Evolutionary conservation across 2,113 vertebrate species (phyloP).

Genomic region (Ploceus nigricollis): DNA sequence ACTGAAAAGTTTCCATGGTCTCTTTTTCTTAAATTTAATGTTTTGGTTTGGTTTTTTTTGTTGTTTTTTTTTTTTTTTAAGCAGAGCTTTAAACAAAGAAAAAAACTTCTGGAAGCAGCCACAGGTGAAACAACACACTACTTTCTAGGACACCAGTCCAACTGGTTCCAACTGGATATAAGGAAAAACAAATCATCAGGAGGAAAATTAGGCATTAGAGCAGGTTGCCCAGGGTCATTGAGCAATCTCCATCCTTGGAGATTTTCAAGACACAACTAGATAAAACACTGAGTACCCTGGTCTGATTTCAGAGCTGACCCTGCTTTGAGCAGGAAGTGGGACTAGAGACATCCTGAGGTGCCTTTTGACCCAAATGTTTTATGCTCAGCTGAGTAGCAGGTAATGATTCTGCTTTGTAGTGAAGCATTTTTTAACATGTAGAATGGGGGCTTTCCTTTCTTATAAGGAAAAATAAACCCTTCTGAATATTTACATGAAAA

Average conservation of each 20-base stretch:
- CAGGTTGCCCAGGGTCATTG: neutral
- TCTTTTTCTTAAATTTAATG: neutral
- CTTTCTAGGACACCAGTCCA: neutral
- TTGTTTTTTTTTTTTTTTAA: neutral
- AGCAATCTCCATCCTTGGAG: neutral
- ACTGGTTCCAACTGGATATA: neutral
- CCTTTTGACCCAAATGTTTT: neutral
- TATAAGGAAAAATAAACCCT: neutral
- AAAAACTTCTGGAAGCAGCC: neutral
- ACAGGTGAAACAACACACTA: neutral
- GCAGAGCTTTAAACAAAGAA: neutral
- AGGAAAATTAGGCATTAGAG: neutral
- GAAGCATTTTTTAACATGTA: neutral
- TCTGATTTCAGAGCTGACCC: neutral
- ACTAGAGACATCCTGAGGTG: neutral
- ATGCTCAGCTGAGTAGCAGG: neutral
- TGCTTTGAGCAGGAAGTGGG: neutral
- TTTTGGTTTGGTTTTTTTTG: too few relatives aligned
- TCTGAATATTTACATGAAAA: slow-evolving; percentile 5
- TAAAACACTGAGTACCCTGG: neutral
- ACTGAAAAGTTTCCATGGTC: neutral
- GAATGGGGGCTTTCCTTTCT: neutral
- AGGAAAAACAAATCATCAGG: neutral
- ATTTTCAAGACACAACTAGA: neutral
- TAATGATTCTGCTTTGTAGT: neutral